These are phyloP conservation scores for Agonopterix subpropinquella DNA, from an alignment of 2,888 invertebrate genomes.

Conservation along the genomic window DNA sequence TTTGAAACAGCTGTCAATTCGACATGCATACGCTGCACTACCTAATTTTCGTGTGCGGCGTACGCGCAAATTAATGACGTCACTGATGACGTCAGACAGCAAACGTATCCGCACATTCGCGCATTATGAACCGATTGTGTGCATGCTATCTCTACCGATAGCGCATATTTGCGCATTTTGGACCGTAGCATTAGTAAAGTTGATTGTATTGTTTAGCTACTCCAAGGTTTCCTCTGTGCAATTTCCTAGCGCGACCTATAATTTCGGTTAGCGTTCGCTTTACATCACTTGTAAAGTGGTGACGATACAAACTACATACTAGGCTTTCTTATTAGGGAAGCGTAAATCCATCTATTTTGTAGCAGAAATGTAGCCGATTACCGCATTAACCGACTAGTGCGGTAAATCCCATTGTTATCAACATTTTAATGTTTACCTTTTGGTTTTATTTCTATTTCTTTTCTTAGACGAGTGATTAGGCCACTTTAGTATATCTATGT, in stretches of 20 bases:
- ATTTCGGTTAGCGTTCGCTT: conserved; percentile 61
- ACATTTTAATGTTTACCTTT: conserved; percentile 18
- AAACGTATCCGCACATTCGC: no score
- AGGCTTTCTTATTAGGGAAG: conserved; percentile 41
- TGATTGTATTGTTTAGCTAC: neutral
- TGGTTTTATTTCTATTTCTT: conserved; percentile 20
- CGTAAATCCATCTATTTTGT: conserved; percentile 26
- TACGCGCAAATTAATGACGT: no score
- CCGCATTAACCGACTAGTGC: conserved; percentile 56
- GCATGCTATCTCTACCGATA: no score
- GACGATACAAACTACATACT: conserved; percentile 51
- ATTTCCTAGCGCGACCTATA: conserved; percentile 48
- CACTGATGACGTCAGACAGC: no score
- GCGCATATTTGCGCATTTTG: no score
- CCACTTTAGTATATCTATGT: conserved; percentile 31
- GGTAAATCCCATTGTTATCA: conserved; percentile 37
- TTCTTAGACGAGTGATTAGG: conserved; percentile 19
- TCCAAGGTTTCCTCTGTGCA: conserved; percentile 32
- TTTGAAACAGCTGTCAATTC: no score
- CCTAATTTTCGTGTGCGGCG: no score
- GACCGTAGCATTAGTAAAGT: no score
- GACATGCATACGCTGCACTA: no score
- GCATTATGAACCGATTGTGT: no score
- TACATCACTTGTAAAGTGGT: conserved; percentile 56
- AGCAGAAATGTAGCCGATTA: conserved; percentile 68